These are phyloP conservation scores for Ceyx erithaca DNA, from an alignment of 2,797 vertebrate species.

Conservation along the genomic window DNA sequence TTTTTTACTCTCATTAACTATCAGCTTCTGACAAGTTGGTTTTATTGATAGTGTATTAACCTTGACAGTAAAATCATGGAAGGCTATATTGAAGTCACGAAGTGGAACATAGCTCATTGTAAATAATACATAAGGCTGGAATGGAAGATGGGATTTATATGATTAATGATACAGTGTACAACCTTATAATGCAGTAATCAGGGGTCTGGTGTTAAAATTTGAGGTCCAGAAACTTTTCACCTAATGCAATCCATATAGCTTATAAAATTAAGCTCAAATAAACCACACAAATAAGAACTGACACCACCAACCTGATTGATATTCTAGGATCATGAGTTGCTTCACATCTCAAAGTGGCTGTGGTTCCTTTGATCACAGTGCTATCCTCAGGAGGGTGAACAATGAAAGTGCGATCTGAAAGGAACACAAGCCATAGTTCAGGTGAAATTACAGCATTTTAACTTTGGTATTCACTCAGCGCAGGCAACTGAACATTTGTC, in stretches of 20 bases:
- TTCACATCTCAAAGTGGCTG: slow-evolving; percentile 85
- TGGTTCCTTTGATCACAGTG: slow-evolving; percentile 95
- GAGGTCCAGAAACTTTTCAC: slow-evolving; percentile 31
- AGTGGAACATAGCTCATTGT: slow-evolving; percentile 74
- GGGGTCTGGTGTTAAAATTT: slow-evolving; percentile 16
- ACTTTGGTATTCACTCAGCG: neutral
- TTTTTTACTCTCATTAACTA: slow-evolving; percentile 77
- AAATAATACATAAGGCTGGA: slow-evolving; percentile 74
- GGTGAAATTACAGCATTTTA: neutral
- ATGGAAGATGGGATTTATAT: slow-evolving; percentile 59
- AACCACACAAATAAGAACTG: neutral
- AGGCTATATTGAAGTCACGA: slow-evolving; percentile 69
- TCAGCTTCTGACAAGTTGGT: slow-evolving; percentile 72
- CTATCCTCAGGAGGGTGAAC: slow-evolving; percentile 86
- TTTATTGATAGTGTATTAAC: slow-evolving; percentile 78
- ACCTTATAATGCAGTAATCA: slow-evolving; percentile 29
- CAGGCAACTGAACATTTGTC: neutral
- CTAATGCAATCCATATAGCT: neutral
- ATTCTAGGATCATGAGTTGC: slow-evolving; percentile 90
- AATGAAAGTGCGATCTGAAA: slow-evolving; percentile 89
- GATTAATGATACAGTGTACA: slow-evolving; percentile 64
- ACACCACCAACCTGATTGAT: slow-evolving; percentile 81
- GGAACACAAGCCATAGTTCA: slow-evolving; percentile 39
- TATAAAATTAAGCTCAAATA: slow-evolving; percentile 25
- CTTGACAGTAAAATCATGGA: slow-evolving; percentile 78